Conservation (phyloP, 2,797 vertebrate genomes). For the Myripristis murdjan region DNA sequence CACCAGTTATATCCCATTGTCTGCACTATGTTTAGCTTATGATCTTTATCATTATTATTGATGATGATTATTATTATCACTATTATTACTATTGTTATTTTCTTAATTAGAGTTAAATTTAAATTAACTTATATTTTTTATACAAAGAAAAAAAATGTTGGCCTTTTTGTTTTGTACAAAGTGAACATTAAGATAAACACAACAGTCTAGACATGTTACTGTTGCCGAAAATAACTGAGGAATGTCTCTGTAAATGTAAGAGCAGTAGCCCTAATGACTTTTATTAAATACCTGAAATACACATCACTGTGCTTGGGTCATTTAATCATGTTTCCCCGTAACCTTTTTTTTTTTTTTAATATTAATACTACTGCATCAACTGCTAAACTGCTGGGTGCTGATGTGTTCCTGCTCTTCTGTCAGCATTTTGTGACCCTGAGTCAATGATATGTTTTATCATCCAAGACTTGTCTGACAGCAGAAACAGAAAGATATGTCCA, state of each 20-base stretch:
- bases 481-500: too few species aligned
- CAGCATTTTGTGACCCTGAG: too few species aligned
- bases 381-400: too few species aligned
- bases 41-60: constrained; percentile 79
- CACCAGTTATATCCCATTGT: constrained; percentile 84
- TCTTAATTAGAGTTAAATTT: constrained; percentile 90
- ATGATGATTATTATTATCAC: constrained; percentile 77
- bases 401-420: too few species aligned
- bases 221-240: constrained; percentile 85
- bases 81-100: constrained; percentile 90
- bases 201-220: constrained; percentile 85
- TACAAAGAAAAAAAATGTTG: constrained; percentile 84
- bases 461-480: too few species aligned
- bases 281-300: constrained; percentile 88
- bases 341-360: too few species aligned
- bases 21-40: constrained; percentile 90
- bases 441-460: too few species aligned
- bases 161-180: constrained; percentile 90
- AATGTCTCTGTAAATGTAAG: constrained; percentile 89
- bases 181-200: constrained; percentile 84
- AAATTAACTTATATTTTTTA: constrained; percentile 93
- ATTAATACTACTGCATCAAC: too few species aligned
- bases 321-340: neutral
- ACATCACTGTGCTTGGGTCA: constrained; percentile 19
- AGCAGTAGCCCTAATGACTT: constrained; percentile 87